Percentiles rank a stretch among this genome's conserved stretches.
Conservation (phyloP, 2,888 invertebrate genomes). For the Andrena flavipes region DNA sequence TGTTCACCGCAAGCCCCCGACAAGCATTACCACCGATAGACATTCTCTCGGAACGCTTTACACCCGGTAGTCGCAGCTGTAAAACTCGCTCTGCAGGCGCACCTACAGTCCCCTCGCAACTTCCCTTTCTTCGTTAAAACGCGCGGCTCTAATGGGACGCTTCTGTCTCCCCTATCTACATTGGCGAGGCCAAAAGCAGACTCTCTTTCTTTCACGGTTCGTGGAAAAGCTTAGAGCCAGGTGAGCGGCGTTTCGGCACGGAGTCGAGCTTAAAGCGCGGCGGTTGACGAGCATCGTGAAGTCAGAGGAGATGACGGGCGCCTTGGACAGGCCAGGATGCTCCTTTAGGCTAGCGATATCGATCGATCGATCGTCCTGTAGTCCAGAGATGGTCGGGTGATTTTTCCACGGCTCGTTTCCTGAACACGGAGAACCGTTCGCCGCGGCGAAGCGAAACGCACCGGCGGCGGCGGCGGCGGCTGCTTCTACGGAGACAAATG, state of each 20-base stretch:
- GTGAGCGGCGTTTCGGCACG: too few species aligned
- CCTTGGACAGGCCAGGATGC: constrained; percentile 31
- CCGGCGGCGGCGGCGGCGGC: constrained; percentile 20
- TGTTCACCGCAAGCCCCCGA: constrained; percentile 34
- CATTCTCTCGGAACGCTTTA: constrained; percentile 45
- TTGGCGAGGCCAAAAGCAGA: too few species aligned
- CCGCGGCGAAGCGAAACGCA: constrained; percentile 25
- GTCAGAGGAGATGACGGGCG: background rate
- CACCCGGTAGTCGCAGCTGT: constrained; percentile 35
- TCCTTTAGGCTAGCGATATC: constrained; percentile 25
- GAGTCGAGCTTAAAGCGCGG: too few species aligned
- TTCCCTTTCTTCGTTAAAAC: constrained; percentile 24
- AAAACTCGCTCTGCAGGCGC: constrained; percentile 21
- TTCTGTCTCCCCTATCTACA: background rate
- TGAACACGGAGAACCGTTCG: constrained; percentile 30
- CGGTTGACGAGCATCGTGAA: too few species aligned
- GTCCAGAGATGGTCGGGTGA: constrained; percentile 36
- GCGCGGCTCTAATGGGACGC: background rate
- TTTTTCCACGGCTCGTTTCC: constrained; percentile 47
- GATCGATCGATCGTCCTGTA: constrained; percentile 15
- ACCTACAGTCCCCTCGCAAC: background rate
- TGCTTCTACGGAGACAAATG: constrained; percentile 73
- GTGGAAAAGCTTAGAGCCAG: too few species aligned
- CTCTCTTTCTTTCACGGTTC: too few species aligned
- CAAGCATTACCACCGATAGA: constrained; percentile 49